Percentiles rank a stretch among this genome's conserved stretches.
Conservation (phyloP, 64 coral and sea anemone genomes). For the Platygyra sinensis region DNA sequence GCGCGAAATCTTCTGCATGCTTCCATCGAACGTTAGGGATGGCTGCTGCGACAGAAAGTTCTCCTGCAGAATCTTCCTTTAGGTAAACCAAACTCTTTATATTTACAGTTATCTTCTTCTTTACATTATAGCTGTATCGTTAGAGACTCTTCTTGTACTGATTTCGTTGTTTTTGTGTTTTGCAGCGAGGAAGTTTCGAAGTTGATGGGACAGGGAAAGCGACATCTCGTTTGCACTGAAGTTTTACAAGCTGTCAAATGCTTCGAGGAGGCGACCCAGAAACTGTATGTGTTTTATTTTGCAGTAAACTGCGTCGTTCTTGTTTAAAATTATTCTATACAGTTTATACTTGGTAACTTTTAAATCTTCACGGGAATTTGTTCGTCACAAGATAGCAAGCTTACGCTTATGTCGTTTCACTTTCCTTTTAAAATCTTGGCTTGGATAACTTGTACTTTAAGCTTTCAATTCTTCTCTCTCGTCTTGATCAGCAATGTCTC, state of each 20-base stretch:
- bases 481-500: background rate
- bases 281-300: slow-evolving; percentile 62
- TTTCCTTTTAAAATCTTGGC: background rate
- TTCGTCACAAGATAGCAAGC: background rate
- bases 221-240: slow-evolving; percentile 90
- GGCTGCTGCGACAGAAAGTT: background rate
- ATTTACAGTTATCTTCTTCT: background rate
- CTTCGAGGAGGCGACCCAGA: slow-evolving; percentile 88
- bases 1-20: slow-evolving; percentile 24
- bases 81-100: background rate
- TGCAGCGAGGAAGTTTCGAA: slow-evolving; percentile 84
- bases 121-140: background rate
- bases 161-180: background rate
- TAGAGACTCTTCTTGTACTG: background rate
- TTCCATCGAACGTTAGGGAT: background rate
- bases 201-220: slow-evolving; percentile 78
- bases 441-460: background rate
- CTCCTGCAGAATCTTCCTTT: background rate
- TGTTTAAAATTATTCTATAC: background rate
- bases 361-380: background rate
- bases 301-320: background rate
- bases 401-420: background rate
- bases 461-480: background rate
- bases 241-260: slow-evolving; percentile 89
- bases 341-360: background rate